These are phyloP conservation scores for Cydia splendana DNA, from an alignment of 1,140 invertebrate species.

Conservation along the genomic window DNA sequence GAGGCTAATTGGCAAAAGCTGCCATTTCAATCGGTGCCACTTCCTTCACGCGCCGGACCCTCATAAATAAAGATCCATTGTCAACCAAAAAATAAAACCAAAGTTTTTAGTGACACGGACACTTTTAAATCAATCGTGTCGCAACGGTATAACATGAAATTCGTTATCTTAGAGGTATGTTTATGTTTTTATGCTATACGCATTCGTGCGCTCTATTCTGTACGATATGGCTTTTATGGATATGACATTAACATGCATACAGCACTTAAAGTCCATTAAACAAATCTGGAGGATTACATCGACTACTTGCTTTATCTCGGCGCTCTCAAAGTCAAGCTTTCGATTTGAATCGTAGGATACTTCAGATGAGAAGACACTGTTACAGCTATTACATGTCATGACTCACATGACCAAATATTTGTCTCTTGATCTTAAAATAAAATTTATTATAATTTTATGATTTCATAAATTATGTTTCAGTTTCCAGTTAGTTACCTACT, in stretches of 20 bases:
- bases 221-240: constrained; percentile 49
- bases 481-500: no score
- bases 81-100: constrained; percentile 13
- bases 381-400: neutral
- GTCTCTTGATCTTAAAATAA: neutral
- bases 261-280: constrained; percentile 68
- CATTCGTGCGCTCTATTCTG: constrained; percentile 18
- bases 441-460: no score
- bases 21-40: constrained; percentile 32
- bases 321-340: constrained; percentile 16
- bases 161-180: constrained; percentile 1
- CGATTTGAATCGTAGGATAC: neutral
- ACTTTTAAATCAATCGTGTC: constrained; percentile 9
- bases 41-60: constrained; percentile 35
- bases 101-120: constrained; percentile 22
- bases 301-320: constrained; percentile 55
- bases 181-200: constrained; percentile 17
- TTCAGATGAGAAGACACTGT: neutral
- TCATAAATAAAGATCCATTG: constrained; percentile 28
- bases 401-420: neutral
- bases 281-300: constrained; percentile 61
- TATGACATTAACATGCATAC: constrained; percentile 65
- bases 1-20: constrained; percentile 30
- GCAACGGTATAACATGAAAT: constrained; percentile 24
- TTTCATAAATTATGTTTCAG: no score